Base-by-base conservation (phyloP, 2,797 vertebrate species). In the Eulemur mongoz region DNA sequence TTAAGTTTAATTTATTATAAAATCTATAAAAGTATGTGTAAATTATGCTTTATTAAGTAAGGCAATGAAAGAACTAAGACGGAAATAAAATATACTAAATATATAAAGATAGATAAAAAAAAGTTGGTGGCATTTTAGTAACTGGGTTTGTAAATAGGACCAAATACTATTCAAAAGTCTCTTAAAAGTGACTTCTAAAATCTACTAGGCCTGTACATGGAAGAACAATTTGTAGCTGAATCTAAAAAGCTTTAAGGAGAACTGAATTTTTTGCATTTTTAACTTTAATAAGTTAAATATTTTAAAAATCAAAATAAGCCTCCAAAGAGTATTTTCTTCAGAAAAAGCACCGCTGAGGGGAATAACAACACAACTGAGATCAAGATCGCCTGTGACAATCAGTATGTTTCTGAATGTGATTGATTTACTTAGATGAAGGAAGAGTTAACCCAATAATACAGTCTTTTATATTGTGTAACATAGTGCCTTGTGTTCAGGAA, bases 21-120 rank as follows among this genome's bases (percentile, higher is more conserved):
- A 25, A 59, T 59, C 75, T 85, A 65, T 85, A 75, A 70, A 69
- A 57, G 5, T 88, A 57, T 72, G 23, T 76, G 52, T 91, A 91
- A 93, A 52, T 89, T 92, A 61, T 85, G 32, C 43, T 89, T 92
- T 63, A 73, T 81, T 85, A 89, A 89, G 54, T 69, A 79, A 92
- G 52, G 54, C 22, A 70, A 2, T 88, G 72, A 11, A 87, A 80
- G 79, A 81, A 91, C 70, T 88, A 92, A 43, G 27, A 73, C 75
- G n/a, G 20, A 96, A 93, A 45, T 91, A 67, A 93, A 87, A 65
- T 57, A 54, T 57, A 45, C 88, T 63, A 96, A 82, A 32, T 94
- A 59, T 92, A 72, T 86, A 93, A 85, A 81, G 40, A 3, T 89
- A 50, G 40, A 27, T 85, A 59, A 91, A 94, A 94, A 61, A 45